Percentiles rank a stretch among this genome's conserved stretches.
Conservation (phyloP, 2,888 invertebrate species). For the Himalopsyche kuldschensis region DNA sequence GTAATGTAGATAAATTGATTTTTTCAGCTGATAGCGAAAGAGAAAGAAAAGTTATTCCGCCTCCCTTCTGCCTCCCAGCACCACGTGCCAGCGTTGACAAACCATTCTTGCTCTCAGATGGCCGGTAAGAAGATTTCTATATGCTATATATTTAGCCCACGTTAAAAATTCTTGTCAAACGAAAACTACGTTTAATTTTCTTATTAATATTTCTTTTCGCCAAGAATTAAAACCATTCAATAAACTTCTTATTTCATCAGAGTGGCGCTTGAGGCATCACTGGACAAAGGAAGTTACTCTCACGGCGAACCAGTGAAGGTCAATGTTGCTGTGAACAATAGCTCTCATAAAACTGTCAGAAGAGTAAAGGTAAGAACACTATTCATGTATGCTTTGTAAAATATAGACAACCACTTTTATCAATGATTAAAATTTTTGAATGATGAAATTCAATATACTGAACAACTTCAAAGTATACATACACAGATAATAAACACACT, state of each 20-base stretch:
- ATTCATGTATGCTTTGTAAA: neutral
- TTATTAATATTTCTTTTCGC: no score
- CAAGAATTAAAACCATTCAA: neutral
- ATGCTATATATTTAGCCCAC: neutral
- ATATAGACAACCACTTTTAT: no score
- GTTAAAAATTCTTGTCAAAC: no score
- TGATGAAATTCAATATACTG: no score
- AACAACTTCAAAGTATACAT: no score
- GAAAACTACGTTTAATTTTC: no score
- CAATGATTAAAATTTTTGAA: no score
- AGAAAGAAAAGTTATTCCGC: slow-evolving; percentile 4
- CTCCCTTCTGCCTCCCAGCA: slow-evolving; percentile 48
- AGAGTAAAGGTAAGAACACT: slow-evolving; percentile 71
- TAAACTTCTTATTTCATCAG: slow-evolving; percentile 45
- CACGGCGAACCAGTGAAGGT: slow-evolving; percentile 82
- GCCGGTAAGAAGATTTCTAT: slow-evolving; percentile 52
- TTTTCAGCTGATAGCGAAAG: slow-evolving; percentile 44
- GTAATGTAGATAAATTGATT: neutral
- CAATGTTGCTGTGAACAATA: slow-evolving; percentile 74
- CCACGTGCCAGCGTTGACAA: slow-evolving; percentile 76
- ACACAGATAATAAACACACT: no score
- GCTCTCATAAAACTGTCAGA: slow-evolving; percentile 81
- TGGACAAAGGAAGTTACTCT: slow-evolving; percentile 80
- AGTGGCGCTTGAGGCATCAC: slow-evolving; percentile 74
- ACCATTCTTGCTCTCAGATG: slow-evolving; percentile 84